Percentiles rank a stretch among this genome's conserved stretches.
These are phyloP conservation scores for Spodoptera frugiperda DNA, from an alignment of 1,140 invertebrate genomes.

Conservation along the genomic window DNA sequence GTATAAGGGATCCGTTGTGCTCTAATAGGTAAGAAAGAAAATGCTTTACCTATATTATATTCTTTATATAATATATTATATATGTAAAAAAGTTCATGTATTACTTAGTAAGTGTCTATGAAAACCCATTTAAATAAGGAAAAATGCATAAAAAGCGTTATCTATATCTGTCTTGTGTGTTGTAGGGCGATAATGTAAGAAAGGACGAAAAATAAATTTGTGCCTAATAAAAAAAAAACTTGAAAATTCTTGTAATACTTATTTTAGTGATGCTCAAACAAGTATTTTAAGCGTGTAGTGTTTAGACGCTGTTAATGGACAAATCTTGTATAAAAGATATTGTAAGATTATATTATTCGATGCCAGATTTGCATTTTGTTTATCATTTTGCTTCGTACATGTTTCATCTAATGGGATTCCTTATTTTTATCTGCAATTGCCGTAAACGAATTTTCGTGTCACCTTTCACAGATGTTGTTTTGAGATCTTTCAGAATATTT, in stretches of 20 bases:
- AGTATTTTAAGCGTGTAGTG: constrained; percentile 81
- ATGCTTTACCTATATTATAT: constrained; percentile 86
- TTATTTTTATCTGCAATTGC: constrained; percentile 21
- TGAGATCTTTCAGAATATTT: constrained; percentile 1
- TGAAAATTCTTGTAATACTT: constrained; percentile 76
- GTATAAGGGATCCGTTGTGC: constrained; percentile 79
- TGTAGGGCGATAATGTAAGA: constrained; percentile 72
- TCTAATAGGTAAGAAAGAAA: constrained; percentile 78
- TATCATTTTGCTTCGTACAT: constrained; percentile 58
- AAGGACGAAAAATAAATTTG: constrained; percentile 77
- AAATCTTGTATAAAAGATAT: constrained; percentile 60
- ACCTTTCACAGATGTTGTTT: neutral
- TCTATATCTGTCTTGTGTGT: constrained; percentile 78
- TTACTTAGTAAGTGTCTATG: constrained; percentile 83
- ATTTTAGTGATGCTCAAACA: constrained; percentile 84
- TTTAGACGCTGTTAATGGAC: constrained; percentile 73
- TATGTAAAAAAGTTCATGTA: constrained; percentile 82
- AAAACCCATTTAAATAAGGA: constrained; percentile 80
- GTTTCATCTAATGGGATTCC: constrained; percentile 33
- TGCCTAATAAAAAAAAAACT: constrained; percentile 80
- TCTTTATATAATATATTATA: constrained; percentile 82
- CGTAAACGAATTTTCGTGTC: neutral
- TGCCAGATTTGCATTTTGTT: constrained; percentile 81
- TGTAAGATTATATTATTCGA: constrained; percentile 68
- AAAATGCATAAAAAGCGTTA: constrained; percentile 74